Base-by-base conservation (phyloP, 2,113 vertebrate genomes). In the Pterophyllum scalare region DNA sequence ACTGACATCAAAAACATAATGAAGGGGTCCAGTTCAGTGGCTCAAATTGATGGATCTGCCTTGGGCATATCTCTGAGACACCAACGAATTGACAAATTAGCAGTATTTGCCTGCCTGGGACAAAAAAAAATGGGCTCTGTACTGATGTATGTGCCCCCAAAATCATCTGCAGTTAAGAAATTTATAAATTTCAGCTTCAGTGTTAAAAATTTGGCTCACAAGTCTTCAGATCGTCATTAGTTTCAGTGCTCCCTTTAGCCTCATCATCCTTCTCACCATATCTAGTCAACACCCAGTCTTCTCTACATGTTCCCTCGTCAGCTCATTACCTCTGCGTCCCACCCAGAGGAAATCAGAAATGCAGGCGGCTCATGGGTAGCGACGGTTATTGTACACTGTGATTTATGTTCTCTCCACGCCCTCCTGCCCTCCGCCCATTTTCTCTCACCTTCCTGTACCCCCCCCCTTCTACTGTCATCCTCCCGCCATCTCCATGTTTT, bases 361-460 rank as follows among this genome's bases (percentile, higher is more conserved):
- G 24, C 79, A 59, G 59, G 59, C 52, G 64, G 35, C 40, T 88
- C 77, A 78, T 64, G 40, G 13, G 52, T 72, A 49, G 60, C 49
- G 76, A 79, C 79, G 83, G 64, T 54, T 75, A 70, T 77, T 79
- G 46, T 81, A 62, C 82, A 60, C 57, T 0, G 75, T 91, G 91
- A 89, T 92, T 89, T 84, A 91, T 92, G 82, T 86, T 79, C 65
- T 79, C 24, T 19, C 33, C 9, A 15, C 86, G 49, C 24, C 79
- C 80, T 38, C 12, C 14, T 38, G 22, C 35, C 58, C 13, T 65
- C 62, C 22, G 70, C 60, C 59, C 5, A 35, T 57, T 76, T 85
- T 54, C 61, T 72, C 26, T 59, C 38, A 28, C 61, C 75, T 52
- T 52, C 57, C 62, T 64, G 38, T 6, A 0, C 3, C 20, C 60